Evolutionary conservation across 2,888 invertebrate species (phyloP).

Genomic region (Panorpa germanica): DNA sequence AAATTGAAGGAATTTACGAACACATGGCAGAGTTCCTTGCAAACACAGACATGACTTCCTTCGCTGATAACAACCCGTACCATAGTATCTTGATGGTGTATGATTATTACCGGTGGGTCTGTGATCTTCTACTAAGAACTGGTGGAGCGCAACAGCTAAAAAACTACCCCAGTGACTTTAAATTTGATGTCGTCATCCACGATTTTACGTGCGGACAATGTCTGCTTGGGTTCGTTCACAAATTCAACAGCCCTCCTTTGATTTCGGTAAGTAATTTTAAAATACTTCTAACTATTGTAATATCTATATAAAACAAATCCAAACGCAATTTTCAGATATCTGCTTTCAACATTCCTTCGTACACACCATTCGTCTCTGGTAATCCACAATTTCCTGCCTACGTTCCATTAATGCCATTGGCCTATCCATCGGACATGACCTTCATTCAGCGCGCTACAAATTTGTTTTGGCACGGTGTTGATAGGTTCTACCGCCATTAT

Average conservation of each 20-base stretch:
- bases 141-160: slow-evolving; percentile 12
- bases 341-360: slow-evolving; percentile 4
- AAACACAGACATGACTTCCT: slow-evolving; percentile 5
- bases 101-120: no score
- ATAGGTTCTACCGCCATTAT: slow-evolving; percentile 6
- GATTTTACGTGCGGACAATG: slow-evolving; percentile 13
- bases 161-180: slow-evolving; percentile 12
- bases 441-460: slow-evolving; percentile 6
- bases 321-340: no score
- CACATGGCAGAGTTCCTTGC: no score
- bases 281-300: no score
- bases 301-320: no score
- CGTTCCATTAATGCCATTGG: slow-evolving; percentile 6
- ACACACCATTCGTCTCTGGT: slow-evolving; percentile 2
- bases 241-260: slow-evolving; percentile 13
- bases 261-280: slow-evolving; percentile 11
- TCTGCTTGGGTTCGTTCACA: slow-evolving; percentile 12
- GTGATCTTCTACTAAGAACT: slow-evolving; percentile 19
- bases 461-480: slow-evolving; percentile 6
- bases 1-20: slow-evolving; percentile 10
- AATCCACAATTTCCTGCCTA: slow-evolving; percentile 7
- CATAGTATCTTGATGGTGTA: no score
- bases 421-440: slow-evolving; percentile 5
- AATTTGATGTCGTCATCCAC: slow-evolving; percentile 13
- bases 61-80: slow-evolving; percentile 5